These are phyloP conservation scores for Psittacus erithacus DNA, from an alignment of 2,113 vertebrate genomes.

Conservation along the genomic window DNA sequence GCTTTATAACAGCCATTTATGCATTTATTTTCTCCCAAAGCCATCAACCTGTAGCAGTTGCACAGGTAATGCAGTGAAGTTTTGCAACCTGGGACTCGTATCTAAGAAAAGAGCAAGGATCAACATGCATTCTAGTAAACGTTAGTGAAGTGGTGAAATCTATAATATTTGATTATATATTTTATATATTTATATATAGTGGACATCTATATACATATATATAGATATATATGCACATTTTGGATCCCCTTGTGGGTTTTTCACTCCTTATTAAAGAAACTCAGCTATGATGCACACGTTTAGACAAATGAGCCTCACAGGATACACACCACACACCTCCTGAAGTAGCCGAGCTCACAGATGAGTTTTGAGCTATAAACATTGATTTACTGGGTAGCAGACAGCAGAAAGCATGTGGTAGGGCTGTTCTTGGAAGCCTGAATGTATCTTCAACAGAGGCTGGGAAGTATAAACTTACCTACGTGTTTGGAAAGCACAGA, in stretches of 20 bases:
- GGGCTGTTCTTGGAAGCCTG: neutral
- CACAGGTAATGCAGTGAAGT: neutral
- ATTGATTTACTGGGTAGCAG: neutral
- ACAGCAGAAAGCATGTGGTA: neutral
- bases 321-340: accelerated
- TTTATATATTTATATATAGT: too few species aligned
- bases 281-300: neutral
- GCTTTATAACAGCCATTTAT: neutral
- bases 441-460: accelerated
- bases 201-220: too few species aligned
- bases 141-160: neutral
- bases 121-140: accelerated
- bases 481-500: accelerated
- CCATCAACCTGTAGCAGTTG: neutral
- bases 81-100: accelerated
- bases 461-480: accelerated
- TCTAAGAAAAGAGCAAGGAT: neutral
- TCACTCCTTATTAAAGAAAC: neutral
- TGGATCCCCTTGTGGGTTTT: accelerated
- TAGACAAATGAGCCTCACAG: neutral
- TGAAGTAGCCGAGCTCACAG: neutral
- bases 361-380: neutral
- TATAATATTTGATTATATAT: neutral
- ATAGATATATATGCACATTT: neutral
- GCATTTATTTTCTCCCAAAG: neutral